phyloP scores from a whole-genome alignment of 2,888 invertebrate species.

The Drosophila pseudotakahashii region DNA sequence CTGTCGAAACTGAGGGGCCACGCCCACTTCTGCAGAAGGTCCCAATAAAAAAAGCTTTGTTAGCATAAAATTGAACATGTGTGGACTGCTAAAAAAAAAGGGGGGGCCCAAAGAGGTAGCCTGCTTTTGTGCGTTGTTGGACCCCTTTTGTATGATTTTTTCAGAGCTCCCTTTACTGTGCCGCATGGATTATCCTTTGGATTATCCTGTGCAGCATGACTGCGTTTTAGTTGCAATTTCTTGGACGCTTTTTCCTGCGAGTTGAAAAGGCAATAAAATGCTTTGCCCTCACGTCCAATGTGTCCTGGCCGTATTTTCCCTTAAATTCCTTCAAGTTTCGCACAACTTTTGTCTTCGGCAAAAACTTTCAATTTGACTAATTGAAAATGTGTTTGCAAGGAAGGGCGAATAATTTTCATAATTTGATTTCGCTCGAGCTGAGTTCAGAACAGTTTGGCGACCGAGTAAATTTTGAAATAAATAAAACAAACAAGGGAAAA shows the following conservation, averaged over 20 bases:
- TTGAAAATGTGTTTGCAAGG: slow-evolving; percentile 60
- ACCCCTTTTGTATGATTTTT: slow-evolving; percentile 38
- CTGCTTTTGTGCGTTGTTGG: slow-evolving; percentile 27
- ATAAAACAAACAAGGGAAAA: slow-evolving; percentile 15
- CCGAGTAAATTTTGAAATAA: slow-evolving; percentile 41
- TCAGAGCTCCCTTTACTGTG: slow-evolving; percentile 18
- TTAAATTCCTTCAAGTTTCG: slow-evolving; percentile 34
- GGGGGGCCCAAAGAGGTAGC: background rate
- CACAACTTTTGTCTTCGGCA: slow-evolving; percentile 33
- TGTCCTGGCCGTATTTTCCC: slow-evolving; percentile 48
- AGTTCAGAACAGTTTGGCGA: slow-evolving; percentile 50
- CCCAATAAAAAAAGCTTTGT: slow-evolving; percentile 65
- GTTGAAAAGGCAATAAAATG: slow-evolving; percentile 46
- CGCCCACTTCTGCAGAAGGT: slow-evolving; percentile 3
- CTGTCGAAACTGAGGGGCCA: slow-evolving; percentile 27
- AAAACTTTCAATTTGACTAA: slow-evolving; percentile 67
- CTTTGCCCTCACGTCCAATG: slow-evolving; percentile 27
- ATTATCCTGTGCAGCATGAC: slow-evolving; percentile 75
- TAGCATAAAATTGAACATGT: slow-evolving; percentile 72
- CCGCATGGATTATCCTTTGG: slow-evolving; percentile 65
- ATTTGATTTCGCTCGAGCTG: slow-evolving; percentile 59
- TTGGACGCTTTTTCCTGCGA: slow-evolving; percentile 30
- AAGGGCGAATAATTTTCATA: slow-evolving; percentile 64
- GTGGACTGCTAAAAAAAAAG: slow-evolving; percentile 26
- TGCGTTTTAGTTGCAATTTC: slow-evolving; percentile 73